These are phyloP conservation scores for Cacoxenus indagator DNA, from an alignment of 2,888 invertebrate species.

Conservation along the genomic window DNA sequence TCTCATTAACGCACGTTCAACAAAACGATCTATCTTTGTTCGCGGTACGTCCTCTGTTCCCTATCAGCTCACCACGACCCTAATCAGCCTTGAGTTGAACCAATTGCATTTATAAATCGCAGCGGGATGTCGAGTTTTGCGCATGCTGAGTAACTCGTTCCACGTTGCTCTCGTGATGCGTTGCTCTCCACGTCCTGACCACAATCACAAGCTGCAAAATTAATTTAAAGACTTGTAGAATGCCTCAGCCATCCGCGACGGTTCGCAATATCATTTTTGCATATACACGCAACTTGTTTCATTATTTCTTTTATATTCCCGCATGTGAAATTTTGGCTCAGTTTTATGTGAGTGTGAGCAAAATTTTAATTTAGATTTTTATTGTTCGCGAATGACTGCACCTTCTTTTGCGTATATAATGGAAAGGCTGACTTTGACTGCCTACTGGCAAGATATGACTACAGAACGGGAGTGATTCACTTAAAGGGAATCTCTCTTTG, in stretches of 20 bases:
- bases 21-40: neutral
- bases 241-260: neutral
- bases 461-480: constrained; percentile 4
- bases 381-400: constrained; percentile 13
- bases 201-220: constrained; percentile 4
- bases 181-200: no score
- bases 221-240: constrained; percentile 1
- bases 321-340: neutral
- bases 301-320: neutral
- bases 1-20: constrained; percentile 15
- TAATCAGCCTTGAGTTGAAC: constrained; percentile 1
- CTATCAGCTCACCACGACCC: neutral
- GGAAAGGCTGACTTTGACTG: neutral
- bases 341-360: constrained; percentile 6
- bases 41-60: neutral
- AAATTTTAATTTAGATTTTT: constrained; percentile 12
- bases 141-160: constrained; percentile 13
- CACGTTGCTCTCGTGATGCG: no score
- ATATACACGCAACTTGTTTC: constrained; percentile 2
- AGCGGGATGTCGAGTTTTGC: constrained; percentile 9
- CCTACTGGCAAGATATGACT: constrained; percentile 10
- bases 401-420: neutral
- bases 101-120: constrained; percentile 18
- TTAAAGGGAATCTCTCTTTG: constrained; percentile 11
- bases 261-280: neutral